Base-by-base conservation (phyloP, 2,797 vertebrate species). In the Darevskia mixta region DNA sequence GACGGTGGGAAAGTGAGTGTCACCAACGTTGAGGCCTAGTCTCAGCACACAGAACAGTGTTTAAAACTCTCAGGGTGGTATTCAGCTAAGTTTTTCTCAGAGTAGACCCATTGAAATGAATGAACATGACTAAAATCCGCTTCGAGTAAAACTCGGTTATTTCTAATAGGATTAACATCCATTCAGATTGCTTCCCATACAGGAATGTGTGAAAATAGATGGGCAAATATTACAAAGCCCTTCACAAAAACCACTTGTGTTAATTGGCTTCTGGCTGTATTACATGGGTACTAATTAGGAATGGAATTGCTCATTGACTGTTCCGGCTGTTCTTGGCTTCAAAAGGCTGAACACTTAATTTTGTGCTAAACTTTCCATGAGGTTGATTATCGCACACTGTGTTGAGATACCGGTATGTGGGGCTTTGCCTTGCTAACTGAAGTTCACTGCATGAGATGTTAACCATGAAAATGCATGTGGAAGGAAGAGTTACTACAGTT, bases 1-100 rank as follows among this genome's bases (percentile, higher is more conserved):
- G 82, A 61, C 20, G 45, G 61, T 58, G 43, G 84, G 84, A 77
- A 86, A 0, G 77, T 90, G 79, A 92, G 92, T 0, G 11, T 32
- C n/a, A n/a, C 49, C 64, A 79, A 38, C 43, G 20, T 0, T 1
- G 67, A 43, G 69, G 25, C 6, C 72, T 20, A 18, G n/a, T 45
- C 23, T 18, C n/a, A 1, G 23, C 41, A 35, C 8, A 8, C 7
- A 45, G 45, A 17, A 66, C 55, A 15, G 45, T 32, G 35, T 69
- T 78, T 84, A 79, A 61, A 4, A 64, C 9, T 45, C n/a, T 29
- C 58, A 2, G 55, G 9, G 45, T 45, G 45, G 45, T 0, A 15
- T 55, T 55, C 49, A 55, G 49, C 13, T 55, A 15, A 15, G 13
- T 55, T 55, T 55, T 55, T 55, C 49, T 55, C 49, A 15, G 49